Evolutionary conservation across 1,140 invertebrate genomes (phyloP), one percentile per base, ranked within the genome.

Genomic region (Varroa destructor): DNA sequence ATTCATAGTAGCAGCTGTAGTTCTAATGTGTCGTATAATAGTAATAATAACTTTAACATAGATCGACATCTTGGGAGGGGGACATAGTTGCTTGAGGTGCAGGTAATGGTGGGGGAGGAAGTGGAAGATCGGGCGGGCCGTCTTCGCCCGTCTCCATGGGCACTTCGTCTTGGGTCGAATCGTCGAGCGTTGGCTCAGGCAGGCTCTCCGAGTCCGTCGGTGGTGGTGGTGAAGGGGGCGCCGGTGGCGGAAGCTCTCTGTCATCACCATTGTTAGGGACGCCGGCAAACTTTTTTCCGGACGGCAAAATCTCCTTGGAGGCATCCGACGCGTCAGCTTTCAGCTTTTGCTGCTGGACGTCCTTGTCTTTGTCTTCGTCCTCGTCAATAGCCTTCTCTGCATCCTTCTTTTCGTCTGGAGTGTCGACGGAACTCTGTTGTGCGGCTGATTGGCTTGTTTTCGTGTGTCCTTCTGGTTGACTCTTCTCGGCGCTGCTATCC

Each of bases 341-440:
- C 40, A 43, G 72, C 56, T 75, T 73, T 46, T 73, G 71, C 25
- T 70, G 56, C 46, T 73, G 61, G 25, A 36, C 42, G 42, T 73
- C 71, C 71, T 55, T 55, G 51, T 71, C 71, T 2, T 74, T 40
- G 12, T 67, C 61, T 67, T 67, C 61, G 46, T 51, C 46, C 46
- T 51, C 46, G 8, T 51, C 46, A 51, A 8, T 51, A 8, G 46
- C 46, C 46, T 51, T 51, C 46, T 51, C 46, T 51, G 46, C 46
- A 51, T 51, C 46, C 46, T 51, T 51, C 46, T 51, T 51, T 8
- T 51, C 46, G 3, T 51, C 46, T 3, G 46, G 46, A 8, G 46
- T 51, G 46, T 51, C 46, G 46, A 51, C 46, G 46, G 46, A 51
- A 8, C 46, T 51, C 4, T 51, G 4, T 51, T 3, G 46, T 8